phyloP scores from a whole-genome alignment of 2,797 vertebrate species.

The Parotocinclus haroldoi region DNA sequence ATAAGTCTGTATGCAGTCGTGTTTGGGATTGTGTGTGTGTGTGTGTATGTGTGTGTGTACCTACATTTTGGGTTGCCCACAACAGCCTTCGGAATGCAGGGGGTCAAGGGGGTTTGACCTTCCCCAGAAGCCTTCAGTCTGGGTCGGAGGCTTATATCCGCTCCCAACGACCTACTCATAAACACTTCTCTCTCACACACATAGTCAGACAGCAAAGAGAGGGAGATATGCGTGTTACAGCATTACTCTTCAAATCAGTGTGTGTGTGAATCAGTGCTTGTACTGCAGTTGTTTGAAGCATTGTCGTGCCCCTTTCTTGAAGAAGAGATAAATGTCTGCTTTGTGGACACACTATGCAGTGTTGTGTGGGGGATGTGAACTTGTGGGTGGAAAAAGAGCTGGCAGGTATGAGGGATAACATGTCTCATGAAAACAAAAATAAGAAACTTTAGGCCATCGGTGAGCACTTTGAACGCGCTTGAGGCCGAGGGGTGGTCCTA shows the following conservation, averaged over 20 bases:
- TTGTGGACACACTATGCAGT: constrained; percentile 44
- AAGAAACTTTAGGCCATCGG: background rate
- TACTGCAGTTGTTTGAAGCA: constrained; percentile 50
- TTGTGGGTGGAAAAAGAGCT: constrained; percentile 13
- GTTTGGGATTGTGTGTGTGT: too few relatives aligned
- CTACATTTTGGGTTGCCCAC: constrained; percentile 45
- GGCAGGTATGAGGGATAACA: constrained; percentile 40
- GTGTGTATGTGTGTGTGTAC: constrained; percentile 11
- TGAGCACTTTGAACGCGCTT: background rate
- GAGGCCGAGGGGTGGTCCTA: background rate
- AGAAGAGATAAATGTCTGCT: constrained; percentile 47
- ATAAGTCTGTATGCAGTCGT: too few relatives aligned
- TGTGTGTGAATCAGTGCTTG: constrained; percentile 45
- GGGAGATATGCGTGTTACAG: constrained; percentile 22
- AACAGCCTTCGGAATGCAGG: constrained; percentile 63
- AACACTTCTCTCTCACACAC: constrained; percentile 40
- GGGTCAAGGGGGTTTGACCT: constrained; percentile 65
- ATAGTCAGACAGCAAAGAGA: constrained; percentile 1
- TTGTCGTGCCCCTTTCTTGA: constrained; percentile 48
- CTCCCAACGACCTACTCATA: constrained; percentile 40
- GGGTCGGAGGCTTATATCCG: constrained; percentile 48
- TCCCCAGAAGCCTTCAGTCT: constrained; percentile 59
- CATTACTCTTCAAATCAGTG: constrained; percentile 31
- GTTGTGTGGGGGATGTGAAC: constrained; percentile 30
- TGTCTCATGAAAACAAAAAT: constrained; percentile 38